Evolutionary conservation across 2,797 vertebrate genomes (phyloP).

Genomic region (Poeciliopsis paucimaculata): DNA sequence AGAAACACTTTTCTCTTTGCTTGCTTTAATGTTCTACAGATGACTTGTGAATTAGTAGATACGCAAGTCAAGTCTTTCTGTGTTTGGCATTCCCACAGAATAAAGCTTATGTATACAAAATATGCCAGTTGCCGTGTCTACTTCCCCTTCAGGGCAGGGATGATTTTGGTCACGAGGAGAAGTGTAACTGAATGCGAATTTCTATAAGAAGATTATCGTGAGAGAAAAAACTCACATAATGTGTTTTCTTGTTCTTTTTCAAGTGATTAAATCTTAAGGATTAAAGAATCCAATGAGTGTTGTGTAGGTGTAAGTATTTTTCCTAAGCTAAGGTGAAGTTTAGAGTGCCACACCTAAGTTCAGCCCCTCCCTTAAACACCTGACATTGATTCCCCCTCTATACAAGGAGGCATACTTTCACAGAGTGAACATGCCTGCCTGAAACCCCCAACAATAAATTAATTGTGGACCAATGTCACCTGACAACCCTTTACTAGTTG

Average conservation of each 20-base stretch:
- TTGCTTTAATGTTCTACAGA: neutral
- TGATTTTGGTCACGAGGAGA: neutral
- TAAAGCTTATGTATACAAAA: slow-evolving; percentile 6
- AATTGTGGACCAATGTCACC: neutral
- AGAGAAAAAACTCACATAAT: slow-evolving; percentile 2
- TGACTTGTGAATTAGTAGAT: slow-evolving; percentile 14
- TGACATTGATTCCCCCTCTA: slow-evolving; percentile 7
- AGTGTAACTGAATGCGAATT: neutral
- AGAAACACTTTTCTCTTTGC: slow-evolving; percentile 2
- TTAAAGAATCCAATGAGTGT: neutral
- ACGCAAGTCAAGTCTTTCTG: neutral
- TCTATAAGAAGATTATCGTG: slow-evolving; percentile 14
- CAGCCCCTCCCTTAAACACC: slow-evolving; percentile 15
- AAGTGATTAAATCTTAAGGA: neutral
- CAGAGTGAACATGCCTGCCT: slow-evolving; percentile 46
- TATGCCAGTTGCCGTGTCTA: slow-evolving; percentile 12
- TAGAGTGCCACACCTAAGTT: slow-evolving; percentile 35
- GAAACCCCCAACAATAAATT: slow-evolving; percentile 18
- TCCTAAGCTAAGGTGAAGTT: neutral
- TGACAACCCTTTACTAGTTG: neutral
- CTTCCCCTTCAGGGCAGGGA: slow-evolving; percentile 7
- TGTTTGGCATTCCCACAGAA: slow-evolving; percentile 42
- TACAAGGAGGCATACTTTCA: slow-evolving; percentile 43
- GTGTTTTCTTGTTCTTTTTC: neutral
- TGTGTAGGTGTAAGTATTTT: slow-evolving; percentile 9